A percentile compares a stretch with the other conserved stretches of the same genome.
Conservation (phyloP, 2,888 invertebrate genomes). For the Clostera curtula region DNA sequence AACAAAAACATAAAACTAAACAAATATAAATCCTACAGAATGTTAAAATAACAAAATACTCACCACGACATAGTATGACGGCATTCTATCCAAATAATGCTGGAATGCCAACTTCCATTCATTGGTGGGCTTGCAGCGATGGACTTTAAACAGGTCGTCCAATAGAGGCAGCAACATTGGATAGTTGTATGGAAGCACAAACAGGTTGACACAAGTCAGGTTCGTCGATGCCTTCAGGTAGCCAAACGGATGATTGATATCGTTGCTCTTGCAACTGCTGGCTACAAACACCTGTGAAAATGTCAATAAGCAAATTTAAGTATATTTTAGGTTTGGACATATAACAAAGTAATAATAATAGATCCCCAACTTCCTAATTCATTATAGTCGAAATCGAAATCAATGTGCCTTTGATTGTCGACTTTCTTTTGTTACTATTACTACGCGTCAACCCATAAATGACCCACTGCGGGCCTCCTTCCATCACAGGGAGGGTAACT, state of each 20-base stretch:
- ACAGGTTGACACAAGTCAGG: slow-evolving; percentile 94
- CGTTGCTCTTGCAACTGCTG: slow-evolving; percentile 86
- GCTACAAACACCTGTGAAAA: slow-evolving; percentile 85
- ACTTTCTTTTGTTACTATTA: no score
- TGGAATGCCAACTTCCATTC: slow-evolving; percentile 96
- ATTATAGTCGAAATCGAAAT: no score
- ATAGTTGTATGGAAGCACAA: slow-evolving; percentile 99
- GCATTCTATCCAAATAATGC: slow-evolving; percentile 96
- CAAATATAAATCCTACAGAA: background rate
- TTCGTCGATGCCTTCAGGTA: slow-evolving; percentile 97
- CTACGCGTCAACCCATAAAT: no score
- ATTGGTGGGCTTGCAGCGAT: slow-evolving; percentile 91
- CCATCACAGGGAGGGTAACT: no score
- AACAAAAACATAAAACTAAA: background rate
- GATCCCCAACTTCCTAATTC: no score
- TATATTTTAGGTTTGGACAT: no score
- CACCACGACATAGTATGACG: slow-evolving; percentile 93
- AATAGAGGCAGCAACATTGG: slow-evolving; percentile 93
- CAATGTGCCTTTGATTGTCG: no score
- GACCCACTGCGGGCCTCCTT: no score
- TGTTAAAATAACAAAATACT: slow-evolving; percentile 16
- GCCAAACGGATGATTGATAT: slow-evolving; percentile 96
- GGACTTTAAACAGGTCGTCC: slow-evolving; percentile 95
- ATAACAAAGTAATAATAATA: no score
- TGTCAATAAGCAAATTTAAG: background rate